These are phyloP conservation scores for Vulpes ferrilata DNA, from an alignment of 2,113 vertebrate species.

Conservation along the genomic window DNA sequence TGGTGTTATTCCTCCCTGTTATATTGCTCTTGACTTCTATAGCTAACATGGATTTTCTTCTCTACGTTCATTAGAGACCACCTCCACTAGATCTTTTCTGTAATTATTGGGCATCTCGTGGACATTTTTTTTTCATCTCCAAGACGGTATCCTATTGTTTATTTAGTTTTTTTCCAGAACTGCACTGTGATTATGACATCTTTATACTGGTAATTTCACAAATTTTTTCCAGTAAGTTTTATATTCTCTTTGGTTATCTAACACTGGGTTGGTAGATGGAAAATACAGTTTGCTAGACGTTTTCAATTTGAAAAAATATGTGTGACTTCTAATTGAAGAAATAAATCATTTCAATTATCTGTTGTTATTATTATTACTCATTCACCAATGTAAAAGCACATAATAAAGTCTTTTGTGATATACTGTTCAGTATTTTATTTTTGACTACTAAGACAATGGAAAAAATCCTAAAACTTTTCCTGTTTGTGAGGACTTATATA, in stretches of 20 bases:
- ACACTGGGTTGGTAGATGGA: not conserved
- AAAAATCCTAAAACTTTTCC: not conserved
- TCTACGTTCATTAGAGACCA: not conserved
- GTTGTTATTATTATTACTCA: not conserved
- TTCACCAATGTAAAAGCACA: not conserved
- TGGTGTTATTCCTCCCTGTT: not conserved
- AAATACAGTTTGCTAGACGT: not conserved
- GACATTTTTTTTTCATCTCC: not conserved
- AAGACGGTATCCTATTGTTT: not conserved
- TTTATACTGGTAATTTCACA: not conserved
- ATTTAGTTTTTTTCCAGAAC: not conserved
- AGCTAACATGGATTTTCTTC: not conserved
- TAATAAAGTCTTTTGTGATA: not conserved
- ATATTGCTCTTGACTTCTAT: not conserved
- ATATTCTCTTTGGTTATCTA: not conserved
- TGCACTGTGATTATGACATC: not conserved
- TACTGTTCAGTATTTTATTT: not conserved
- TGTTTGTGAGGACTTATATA: not conserved
- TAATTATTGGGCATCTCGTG: not conserved
- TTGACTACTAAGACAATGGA: not conserved
- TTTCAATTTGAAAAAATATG: not conserved
- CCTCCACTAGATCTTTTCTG: rapidly evolving
- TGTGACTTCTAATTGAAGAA: not conserved
- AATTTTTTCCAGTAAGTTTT: not conserved
- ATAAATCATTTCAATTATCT: not conserved